phyloP scores from a whole-genome alignment of 2,113 vertebrate species.

The Oenanthe oenanthe region DNA sequence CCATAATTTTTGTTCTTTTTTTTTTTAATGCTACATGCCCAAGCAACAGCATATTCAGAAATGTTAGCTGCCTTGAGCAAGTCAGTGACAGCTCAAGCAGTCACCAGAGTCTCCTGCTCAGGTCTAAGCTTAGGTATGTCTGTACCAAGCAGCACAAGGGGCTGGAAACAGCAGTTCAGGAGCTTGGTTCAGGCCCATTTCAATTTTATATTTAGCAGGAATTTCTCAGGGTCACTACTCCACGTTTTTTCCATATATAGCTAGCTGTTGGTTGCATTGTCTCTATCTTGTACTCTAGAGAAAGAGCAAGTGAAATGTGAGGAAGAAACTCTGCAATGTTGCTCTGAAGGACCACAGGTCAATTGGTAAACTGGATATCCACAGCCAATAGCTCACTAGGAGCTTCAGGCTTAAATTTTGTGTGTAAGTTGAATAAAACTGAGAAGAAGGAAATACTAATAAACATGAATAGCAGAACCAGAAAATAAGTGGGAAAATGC shows the following conservation, averaged over 20 bases:
- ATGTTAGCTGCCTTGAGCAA: not conserved
- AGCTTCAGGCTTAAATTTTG: not conserved
- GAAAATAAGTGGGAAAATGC: not conserved
- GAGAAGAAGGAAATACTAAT: not conserved
- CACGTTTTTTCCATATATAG: not conserved
- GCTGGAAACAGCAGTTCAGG: not conserved
- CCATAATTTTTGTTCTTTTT: not conserved
- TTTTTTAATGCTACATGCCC: not conserved
- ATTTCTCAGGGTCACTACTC: conserved; percentile 7
- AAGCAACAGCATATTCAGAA: not conserved
- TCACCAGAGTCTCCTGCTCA: not conserved
- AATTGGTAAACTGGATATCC: not conserved
- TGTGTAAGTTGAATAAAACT: not conserved
- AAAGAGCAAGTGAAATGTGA: not conserved
- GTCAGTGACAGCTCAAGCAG: not conserved
- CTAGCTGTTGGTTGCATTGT: not conserved
- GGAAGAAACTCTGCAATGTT: not conserved
- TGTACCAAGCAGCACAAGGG: not conserved
- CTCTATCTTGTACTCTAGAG: not conserved
- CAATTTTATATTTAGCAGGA: conserved; percentile 24
- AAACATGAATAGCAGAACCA: not conserved
- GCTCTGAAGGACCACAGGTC: not conserved
- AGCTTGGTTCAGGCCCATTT: not conserved
- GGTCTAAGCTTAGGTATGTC: not conserved
- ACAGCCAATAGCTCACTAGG: not conserved